Conservation (phyloP, 2,888 invertebrate species). For the Synergus laeviventris region DNA sequence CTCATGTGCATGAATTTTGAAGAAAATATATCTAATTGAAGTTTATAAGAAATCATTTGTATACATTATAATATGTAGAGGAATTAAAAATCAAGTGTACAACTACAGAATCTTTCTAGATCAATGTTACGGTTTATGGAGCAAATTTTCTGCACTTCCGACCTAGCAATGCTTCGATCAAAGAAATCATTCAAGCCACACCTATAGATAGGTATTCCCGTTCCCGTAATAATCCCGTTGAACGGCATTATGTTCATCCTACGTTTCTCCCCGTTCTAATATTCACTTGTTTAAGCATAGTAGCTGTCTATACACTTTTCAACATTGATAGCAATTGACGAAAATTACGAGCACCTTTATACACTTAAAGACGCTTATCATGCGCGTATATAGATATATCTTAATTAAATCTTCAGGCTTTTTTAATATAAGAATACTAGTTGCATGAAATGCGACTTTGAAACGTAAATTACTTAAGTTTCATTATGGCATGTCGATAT, state of each 20-base stretch:
- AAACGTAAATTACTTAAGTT: too few species aligned
- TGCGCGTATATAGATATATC: too few species aligned
- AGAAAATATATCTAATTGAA: too few species aligned
- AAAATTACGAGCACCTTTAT: conserved; percentile 9
- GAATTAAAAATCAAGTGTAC: too few species aligned
- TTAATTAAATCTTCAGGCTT: too few species aligned
- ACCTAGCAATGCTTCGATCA: conserved; percentile 14
- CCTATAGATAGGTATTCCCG: conserved; percentile 34
- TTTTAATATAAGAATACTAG: too few species aligned
- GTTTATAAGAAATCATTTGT: too few species aligned
- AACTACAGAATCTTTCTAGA: not conserved
- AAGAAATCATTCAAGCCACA: conserved; percentile 32
- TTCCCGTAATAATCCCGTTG: conserved; percentile 33
- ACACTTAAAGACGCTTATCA: not conserved
- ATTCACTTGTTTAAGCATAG: not conserved
- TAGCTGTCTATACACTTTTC: not conserved
- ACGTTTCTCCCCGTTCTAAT: conserved; percentile 16
- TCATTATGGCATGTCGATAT: too few species aligned
- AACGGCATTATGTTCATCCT: conserved; percentile 34
- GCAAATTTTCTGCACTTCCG: conserved; percentile 25
- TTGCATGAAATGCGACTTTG: too few species aligned
- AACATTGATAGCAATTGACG: conserved; percentile 14
- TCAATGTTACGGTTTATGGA: not conserved
- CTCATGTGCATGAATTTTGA: not conserved
- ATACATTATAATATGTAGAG: too few species aligned